A percentile compares a stretch with the other conserved stretches of the same genome.
These are phyloP conservation scores for Ahaetulla prasina DNA, from an alignment of 2,113 vertebrate genomes.

Conservation along the genomic window DNA sequence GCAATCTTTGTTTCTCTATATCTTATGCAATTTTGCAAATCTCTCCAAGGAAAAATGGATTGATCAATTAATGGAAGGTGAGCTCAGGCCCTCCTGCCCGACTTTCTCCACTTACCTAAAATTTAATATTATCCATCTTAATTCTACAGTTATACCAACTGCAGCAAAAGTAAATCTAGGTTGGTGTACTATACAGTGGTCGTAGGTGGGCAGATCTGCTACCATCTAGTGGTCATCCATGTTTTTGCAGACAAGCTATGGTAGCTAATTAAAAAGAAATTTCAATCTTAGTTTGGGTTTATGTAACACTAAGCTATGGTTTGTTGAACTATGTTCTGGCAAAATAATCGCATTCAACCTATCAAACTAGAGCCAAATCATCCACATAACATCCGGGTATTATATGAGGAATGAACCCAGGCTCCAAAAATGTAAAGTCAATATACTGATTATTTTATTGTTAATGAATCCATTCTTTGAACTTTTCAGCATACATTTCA, in stretches of 20 bases:
- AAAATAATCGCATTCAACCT: background rate
- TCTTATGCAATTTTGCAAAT: background rate
- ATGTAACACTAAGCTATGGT: background rate
- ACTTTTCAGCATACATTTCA: background rate
- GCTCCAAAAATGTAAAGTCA: background rate
- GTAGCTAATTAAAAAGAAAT: background rate
- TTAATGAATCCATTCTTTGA: background rate
- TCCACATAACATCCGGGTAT: background rate
- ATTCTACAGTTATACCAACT: too few relatives aligned
- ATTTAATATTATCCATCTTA: background rate
- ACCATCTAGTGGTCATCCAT: background rate
- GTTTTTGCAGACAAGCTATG: background rate
- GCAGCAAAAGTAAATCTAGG: background rate
- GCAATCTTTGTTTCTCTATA: background rate
- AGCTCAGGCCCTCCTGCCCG: background rate
- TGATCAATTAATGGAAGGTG: background rate
- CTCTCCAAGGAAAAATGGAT: background rate
- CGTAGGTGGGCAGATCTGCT: background rate
- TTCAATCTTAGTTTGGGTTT: background rate
- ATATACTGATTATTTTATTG: background rate
- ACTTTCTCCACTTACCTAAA: background rate
- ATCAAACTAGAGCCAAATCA: background rate
- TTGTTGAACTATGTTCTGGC: background rate
- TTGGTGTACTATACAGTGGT: background rate
- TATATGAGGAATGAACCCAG: background rate